Percentiles rank a stretch among this genome's conserved stretches.
Evolutionary conservation across 2,888 invertebrate genomes (phyloP).

Genomic region (Parochlus steinenii): DNA sequence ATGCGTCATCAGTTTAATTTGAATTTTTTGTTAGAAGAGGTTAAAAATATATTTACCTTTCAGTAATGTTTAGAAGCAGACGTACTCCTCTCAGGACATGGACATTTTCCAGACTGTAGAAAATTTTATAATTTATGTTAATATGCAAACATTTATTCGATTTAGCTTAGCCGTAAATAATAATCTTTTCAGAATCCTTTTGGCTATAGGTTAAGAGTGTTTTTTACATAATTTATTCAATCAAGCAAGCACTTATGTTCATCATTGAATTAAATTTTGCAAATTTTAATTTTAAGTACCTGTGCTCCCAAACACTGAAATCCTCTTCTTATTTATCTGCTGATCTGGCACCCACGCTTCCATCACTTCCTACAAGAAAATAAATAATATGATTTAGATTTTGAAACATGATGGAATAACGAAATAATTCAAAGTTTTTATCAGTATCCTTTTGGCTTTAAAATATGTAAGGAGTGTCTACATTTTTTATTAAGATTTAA

Average conservation of each 20-base stretch:
- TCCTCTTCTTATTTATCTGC: no score
- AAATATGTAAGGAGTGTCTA: slow-evolving; percentile 1
- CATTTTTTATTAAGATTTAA: not conserved
- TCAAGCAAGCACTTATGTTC: slow-evolving; percentile 6
- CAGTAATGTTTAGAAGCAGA: no score
- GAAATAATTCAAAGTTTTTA: not conserved
- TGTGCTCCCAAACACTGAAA: not conserved
- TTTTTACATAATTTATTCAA: slow-evolving; percentile 8
- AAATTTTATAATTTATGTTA: not conserved
- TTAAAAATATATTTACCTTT: no score
- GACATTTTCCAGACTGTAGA: no score
- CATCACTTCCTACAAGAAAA: not conserved
- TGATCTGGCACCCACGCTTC: no score
- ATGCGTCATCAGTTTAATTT: slow-evolving; percentile 22
- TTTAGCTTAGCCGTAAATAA: no score
- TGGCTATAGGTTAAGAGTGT: slow-evolving; percentile 6
- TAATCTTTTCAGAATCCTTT: slow-evolving; percentile 11
- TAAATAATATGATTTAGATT: not conserved
- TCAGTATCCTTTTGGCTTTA: slow-evolving; percentile 11
- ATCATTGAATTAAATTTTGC: slow-evolving; percentile 5
- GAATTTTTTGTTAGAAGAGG: no score
- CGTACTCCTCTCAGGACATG: no score
- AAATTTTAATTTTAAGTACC: not conserved
- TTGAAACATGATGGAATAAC: no score
- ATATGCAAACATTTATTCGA: no score